Base-by-base conservation (phyloP, 2,797 vertebrate species). In the Pseudochromis fuscus region DNA sequence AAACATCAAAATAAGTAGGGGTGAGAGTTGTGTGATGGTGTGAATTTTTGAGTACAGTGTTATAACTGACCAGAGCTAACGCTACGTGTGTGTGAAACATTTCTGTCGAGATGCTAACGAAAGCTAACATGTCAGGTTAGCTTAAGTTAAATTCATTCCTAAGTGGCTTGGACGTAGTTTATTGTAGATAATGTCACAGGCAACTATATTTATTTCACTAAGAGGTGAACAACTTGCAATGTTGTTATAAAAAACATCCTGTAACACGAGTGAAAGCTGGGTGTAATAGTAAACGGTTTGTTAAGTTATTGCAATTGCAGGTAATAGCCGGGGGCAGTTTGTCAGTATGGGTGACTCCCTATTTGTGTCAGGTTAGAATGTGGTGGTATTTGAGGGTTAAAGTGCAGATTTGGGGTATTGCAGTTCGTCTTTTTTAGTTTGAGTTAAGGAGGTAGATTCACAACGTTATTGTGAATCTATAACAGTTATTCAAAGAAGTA, bases 21-120 rank as follows among this genome's bases (percentile, higher is more conserved):
- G 11, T 18, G 2, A 8, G 0, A 11, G 4, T 28, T 11, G 21
- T 3, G 0, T 40, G 21, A 46, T 35, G 1, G 1, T 0, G 10
- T 18, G 9, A 30, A 0, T 5, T 58, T 24, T 1, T 7, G 11
- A 46, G 3, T 33, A 4, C 2, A 25, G 1, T 52, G 7, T 56
- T 25, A 11, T 24, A 38, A 52, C 0, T 23, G 7, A 21, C 1
- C 3, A 8, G 31, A 18, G 30, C 44, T 72, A 37, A 65, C 18
- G 48, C 10, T 31, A 51, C 8, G 31, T 24, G 5, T 24, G 5
- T 59, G 13, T 48, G 7, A 44, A 27, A 72, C 38, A 15, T 60
- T 11, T 49, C 61, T 45, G 55, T n/a, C 12, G 42, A 57, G 33
- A 82, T 66, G 84, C 78, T 86, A 75, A 61, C 11, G 42, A 49